phyloP scores from a whole-genome alignment of 2,113 vertebrate species.

The Sphyrna mokarran region DNA sequence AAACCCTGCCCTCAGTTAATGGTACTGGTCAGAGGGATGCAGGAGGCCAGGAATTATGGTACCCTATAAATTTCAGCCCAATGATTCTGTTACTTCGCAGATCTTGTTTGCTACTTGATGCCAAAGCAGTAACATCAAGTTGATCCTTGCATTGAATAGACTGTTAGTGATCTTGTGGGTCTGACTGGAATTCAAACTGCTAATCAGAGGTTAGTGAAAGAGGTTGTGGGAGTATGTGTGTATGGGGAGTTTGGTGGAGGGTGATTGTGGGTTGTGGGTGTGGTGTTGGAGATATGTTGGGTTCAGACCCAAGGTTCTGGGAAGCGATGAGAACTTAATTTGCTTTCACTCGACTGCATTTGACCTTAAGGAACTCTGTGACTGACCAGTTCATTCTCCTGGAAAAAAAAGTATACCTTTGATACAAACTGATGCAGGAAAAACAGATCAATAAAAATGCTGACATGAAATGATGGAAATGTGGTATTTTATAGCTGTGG shows the following conservation, averaged over 20 bases:
- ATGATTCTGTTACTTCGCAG: not conserved
- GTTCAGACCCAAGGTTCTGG: not conserved
- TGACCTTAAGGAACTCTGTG: not conserved
- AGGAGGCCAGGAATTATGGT: not conserved
- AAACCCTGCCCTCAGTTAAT: too few species aligned
- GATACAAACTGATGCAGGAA: not conserved
- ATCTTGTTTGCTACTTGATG: not conserved
- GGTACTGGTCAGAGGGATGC: too few species aligned
- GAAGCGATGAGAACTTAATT: not conserved
- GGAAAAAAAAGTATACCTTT: not conserved
- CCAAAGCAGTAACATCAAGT: not conserved
- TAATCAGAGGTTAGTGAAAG: not conserved
- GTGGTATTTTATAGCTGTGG: not conserved
- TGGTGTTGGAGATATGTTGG: not conserved
- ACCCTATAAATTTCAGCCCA: not conserved
- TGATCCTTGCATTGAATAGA: not conserved
- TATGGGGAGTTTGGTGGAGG: too few species aligned
- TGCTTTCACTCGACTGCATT: not conserved
- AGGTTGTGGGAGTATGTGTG: too few species aligned
- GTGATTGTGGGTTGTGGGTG: too few species aligned
- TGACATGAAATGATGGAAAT: not conserved
- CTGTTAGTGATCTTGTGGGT: not conserved
- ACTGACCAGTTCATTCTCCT: not conserved
- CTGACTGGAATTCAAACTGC: not conserved
- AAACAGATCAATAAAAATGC: not conserved